These are phyloP conservation scores for Spinibarbus caldwelli DNA, from an alignment of 2,797 vertebrate genomes.

Conservation along the genomic window DNA sequence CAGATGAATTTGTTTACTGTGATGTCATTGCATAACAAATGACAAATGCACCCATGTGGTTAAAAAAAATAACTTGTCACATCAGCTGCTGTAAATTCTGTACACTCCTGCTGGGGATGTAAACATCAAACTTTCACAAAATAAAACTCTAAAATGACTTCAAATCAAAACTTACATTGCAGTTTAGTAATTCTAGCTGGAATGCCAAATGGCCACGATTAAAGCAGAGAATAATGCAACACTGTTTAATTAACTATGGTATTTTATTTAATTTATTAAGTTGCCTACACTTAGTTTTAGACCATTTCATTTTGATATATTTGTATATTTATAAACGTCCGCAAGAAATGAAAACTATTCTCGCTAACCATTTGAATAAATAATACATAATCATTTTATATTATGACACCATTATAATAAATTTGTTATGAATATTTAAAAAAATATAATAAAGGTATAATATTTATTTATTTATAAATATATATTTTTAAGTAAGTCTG, in stretches of 20 bases:
- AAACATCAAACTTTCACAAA: constrained; percentile 45
- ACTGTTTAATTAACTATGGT: background rate
- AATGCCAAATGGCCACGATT: no score
- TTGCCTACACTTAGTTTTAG: background rate
- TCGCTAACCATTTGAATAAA: no score
- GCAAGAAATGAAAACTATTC: background rate
- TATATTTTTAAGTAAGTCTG: background rate
- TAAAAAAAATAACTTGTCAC: constrained; percentile 19
- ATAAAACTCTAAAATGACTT: constrained; percentile 52
- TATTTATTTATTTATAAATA: background rate
- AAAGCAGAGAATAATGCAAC: background rate
- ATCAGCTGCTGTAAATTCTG: constrained; percentile 36
- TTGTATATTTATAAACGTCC: background rate
- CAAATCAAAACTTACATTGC: background rate
- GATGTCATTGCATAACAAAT: constrained; percentile 30
- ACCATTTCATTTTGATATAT: background rate
- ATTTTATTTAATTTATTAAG: background rate
- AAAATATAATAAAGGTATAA: background rate
- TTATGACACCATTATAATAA: background rate
- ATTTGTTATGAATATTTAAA: background rate
- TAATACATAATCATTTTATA: no score
- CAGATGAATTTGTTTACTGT: constrained; percentile 42
- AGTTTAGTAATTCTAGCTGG: no score
- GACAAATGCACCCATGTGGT: constrained; percentile 30
- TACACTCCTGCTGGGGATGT: constrained; percentile 40